phyloP scores from a whole-genome alignment of 2,888 invertebrate species.

The Copidosoma aretas region DNA sequence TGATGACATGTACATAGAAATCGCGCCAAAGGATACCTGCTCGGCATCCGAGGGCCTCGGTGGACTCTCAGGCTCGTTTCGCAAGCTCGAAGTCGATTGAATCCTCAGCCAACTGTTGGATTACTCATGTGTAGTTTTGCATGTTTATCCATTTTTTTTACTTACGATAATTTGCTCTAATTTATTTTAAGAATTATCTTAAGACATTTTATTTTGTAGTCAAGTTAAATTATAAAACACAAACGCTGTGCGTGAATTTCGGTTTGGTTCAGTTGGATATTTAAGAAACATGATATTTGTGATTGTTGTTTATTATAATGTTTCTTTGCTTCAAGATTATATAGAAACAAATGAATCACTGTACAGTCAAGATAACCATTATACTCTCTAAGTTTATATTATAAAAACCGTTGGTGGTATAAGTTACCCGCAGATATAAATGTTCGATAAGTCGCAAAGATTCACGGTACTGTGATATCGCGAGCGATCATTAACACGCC shows the following conservation, averaged over 20 bases:
- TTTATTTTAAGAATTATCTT: background rate
- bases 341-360: too few relatives aligned
- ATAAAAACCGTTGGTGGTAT: slow-evolving; percentile 27
- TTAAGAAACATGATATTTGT: background rate
- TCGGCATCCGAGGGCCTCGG: slow-evolving; percentile 72
- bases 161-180: background rate
- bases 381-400: background rate
- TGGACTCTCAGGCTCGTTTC: slow-evolving; percentile 82
- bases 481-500: slow-evolving; percentile 13
- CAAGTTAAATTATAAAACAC: background rate
- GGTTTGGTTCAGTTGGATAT: background rate
- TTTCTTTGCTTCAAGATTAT: background rate
- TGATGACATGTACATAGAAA: slow-evolving; percentile 78
- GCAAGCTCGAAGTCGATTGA: slow-evolving; percentile 83
- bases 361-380: too few relatives aligned
- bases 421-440: slow-evolving; percentile 33
- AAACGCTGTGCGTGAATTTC: background rate
- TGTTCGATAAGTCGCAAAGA: slow-evolving; percentile 3
- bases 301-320: background rate
- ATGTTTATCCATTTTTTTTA: background rate
- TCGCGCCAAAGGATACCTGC: slow-evolving; percentile 66
- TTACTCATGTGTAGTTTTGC: background rate
- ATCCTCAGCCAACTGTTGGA: background rate
- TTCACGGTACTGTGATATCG: slow-evolving; percentile 23
- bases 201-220: background rate